Evolutionary conservation across 2,888 invertebrate genomes (phyloP), one percentile per base, ranked within the genome.

Genomic region (Galeopsomyia nigrocyanea): DNA sequence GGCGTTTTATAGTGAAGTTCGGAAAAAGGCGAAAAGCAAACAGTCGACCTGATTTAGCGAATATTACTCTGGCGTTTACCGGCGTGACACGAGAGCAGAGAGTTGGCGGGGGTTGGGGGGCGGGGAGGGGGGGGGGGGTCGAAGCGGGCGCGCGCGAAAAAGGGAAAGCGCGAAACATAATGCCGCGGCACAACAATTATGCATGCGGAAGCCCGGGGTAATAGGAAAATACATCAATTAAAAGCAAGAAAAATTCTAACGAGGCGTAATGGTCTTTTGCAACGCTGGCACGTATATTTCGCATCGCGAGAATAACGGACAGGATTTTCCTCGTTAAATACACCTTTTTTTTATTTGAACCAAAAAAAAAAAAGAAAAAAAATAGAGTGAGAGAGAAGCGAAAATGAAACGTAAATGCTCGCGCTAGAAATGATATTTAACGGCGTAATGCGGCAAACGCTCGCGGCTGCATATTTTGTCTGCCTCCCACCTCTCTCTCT

Each of bases 391-490:
- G 39, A 39, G 39, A 39, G 39, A 39, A 3, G 39, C 39, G 39
- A 39, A 39, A 10, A 39, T 39, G 10, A 75, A 76, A 80, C 80
- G 81, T 80, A 82, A 82, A 83, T 80, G 82, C 80, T 80, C 77
- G 76, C 76, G 77, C 78, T 79, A 82, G 80, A 82, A 83, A 82
- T 82, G 82, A 82, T 82, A 82, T 83, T 82, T 82, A 81, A 80
- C 82, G 77, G 80, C 78, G 80, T 81, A 81, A 81, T 80, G 80
- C 80, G 80, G 78, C 79, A 79, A 78, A 78, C 77, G 75, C 77
- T 73, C 39, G 78, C 78, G 77, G 79, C 69, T 76, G 74, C 77
- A 79, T 78, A 77, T 81, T 80, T 81, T 39, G 39, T 81, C 80
- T 79, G 80, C 80, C 22, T 22, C 22, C 39, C n/a, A 2, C 31